Percentiles rank a stretch among this genome's conserved stretches.
Evolutionary conservation across 2,888 invertebrate genomes (phyloP).

Genomic region (Hofmannophila pseudospretella): DNA sequence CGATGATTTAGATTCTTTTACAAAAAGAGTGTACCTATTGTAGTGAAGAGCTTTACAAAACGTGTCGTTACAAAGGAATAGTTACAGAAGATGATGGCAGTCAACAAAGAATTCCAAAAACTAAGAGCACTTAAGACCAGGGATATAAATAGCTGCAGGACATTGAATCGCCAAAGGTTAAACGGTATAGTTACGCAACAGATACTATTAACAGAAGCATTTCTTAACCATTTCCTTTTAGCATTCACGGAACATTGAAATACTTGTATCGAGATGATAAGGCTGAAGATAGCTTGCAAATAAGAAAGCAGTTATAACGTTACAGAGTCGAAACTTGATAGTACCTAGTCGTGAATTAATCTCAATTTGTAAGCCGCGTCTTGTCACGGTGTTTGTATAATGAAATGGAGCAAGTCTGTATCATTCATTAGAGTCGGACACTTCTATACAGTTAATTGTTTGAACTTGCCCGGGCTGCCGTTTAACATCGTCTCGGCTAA

Average conservation of each 20-base stretch:
- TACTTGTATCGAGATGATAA: slow-evolving; percentile 8
- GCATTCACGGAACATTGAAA: neutral
- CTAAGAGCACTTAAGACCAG: slow-evolving; percentile 26
- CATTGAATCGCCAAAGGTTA: slow-evolving; percentile 45
- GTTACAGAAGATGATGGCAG: slow-evolving; percentile 22
- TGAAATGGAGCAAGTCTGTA: slow-evolving; percentile 68
- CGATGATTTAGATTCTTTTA: slow-evolving; percentile 24
- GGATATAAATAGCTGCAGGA: slow-evolving; percentile 52
- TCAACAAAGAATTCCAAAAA: slow-evolving; percentile 29
- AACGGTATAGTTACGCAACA: slow-evolving; percentile 44
- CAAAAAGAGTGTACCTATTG: slow-evolving; percentile 15
- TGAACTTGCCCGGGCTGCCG: slow-evolving; percentile 71
- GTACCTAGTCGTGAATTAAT: slow-evolving; percentile 65
- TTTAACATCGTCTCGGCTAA: slow-evolving; percentile 72
- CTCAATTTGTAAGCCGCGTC: slow-evolving; percentile 68
- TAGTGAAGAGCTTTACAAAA: slow-evolving; percentile 16
- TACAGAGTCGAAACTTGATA: slow-evolving; percentile 11
- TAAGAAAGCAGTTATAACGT: slow-evolving; percentile 14
- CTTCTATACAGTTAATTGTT: slow-evolving; percentile 76
- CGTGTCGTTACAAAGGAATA: slow-evolving; percentile 22
- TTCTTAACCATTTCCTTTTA: slow-evolving; percentile 19
- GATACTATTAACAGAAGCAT: slow-evolving; percentile 26
- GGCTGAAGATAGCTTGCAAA: slow-evolving; percentile 16
- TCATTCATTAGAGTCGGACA: slow-evolving; percentile 76
- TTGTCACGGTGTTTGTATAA: slow-evolving; percentile 74